Base-by-base conservation (phyloP, 2,888 invertebrate genomes). In the Chelonus formosanus region DNA sequence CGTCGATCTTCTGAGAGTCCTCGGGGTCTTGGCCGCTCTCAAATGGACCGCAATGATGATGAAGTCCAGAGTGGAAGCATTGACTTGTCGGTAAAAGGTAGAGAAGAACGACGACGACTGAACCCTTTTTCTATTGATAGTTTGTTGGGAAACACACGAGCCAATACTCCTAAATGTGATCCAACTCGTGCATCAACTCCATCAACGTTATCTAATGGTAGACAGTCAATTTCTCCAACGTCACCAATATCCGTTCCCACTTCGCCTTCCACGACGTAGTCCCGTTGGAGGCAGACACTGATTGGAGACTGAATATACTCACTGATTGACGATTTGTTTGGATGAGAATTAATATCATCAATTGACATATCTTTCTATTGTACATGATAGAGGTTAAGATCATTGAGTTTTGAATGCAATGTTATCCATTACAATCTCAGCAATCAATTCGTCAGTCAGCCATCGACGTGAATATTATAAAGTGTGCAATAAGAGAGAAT, bases 61-160 rank as follows among this genome's bases (percentile, higher is more conserved):
- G 83, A 83, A 63, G 81, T 81, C 4, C 84, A 84, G 69, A 83
- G 82, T 70, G 78, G 82, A 69, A 84, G 83, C 69, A 84, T 84
- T 71, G 84, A 84, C 70, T 72, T 84, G 35, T 83, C 84, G 2
- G 83, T 84, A 5, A 86, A 89, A 84, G 83, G 89, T 84, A 75
- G 88, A 77, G 83, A 86, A 84, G 84, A 89, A 88, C 82, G 90
- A 87, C 86, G 90, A 87, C 84, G 90, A 76, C 87, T 89, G 73
- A 94, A 94, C 86, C 94, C 95, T 59, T 95, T 95, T 87, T 94
- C 94, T 86, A 95, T 95, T 89, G 95, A 95, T 83, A 94, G 94
- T 67, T 86, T 95, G 75, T 88, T 95, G 79, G 84, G 84, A 3
- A 84, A 84, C 57, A 76, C 76, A 64, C 73, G 72, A 47, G 73